Percentiles rank a stretch among this genome's conserved stretches.
These are phyloP conservation scores for Delichon dasypus DNA, from an alignment of 2,797 vertebrate genomes.

Conservation along the genomic window DNA sequence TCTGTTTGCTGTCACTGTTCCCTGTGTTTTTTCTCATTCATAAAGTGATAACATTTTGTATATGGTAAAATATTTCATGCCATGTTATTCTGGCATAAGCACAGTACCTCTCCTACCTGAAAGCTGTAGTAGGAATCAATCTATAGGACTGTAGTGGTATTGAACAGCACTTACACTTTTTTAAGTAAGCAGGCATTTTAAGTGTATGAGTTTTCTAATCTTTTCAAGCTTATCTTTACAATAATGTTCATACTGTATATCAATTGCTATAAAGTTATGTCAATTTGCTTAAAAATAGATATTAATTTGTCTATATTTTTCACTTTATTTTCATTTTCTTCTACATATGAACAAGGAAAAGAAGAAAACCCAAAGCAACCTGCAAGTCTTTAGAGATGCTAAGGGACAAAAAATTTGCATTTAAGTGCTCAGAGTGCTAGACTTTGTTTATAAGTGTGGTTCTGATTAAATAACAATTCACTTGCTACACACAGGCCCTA, in stretches of 20 bases:
- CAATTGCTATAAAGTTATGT: neutral
- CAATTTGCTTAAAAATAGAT: neutral
- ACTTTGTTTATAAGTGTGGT: neutral
- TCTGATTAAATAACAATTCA: neutral
- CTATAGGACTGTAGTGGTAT: neutral
- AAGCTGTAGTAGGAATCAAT: neutral
- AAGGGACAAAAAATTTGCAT: neutral
- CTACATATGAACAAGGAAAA: neutral
- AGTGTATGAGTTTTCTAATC: neutral
- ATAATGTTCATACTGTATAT: neutral
- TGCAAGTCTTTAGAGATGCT: neutral
- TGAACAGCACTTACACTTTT: neutral
- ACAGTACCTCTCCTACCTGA: neutral
- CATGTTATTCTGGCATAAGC: neutral
- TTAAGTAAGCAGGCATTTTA: neutral
- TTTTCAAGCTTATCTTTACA: neutral
- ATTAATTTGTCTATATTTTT: neutral
- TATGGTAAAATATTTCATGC: neutral
- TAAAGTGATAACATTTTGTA: neutral
- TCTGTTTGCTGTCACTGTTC: neutral
- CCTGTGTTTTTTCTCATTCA: neutral
- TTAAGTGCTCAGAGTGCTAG: neutral
- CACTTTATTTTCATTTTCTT: neutral
- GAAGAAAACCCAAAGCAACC: neutral
- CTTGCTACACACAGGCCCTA: neutral